phyloP scores from a whole-genome alignment of 2,888 invertebrate species.

The Melangyna quadrimaculata region DNA sequence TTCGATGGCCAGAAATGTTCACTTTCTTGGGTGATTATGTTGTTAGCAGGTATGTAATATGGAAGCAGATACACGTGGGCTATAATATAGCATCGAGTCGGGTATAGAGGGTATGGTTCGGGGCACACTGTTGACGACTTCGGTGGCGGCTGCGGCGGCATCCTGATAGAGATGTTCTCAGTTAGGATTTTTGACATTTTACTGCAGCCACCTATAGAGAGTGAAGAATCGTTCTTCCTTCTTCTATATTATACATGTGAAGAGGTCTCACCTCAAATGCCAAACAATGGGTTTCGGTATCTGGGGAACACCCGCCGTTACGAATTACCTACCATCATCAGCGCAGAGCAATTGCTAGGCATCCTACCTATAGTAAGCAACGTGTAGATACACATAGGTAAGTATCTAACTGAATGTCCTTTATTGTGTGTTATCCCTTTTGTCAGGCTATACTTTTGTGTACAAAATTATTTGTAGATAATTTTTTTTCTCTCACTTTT shows the following conservation, averaged over 20 bases:
- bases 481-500: conserved; percentile 47
- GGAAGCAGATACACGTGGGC: conserved; percentile 56
- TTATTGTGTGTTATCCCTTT: conserved; percentile 55
- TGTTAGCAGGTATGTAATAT: conserved; percentile 67
- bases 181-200: conserved; percentile 65
- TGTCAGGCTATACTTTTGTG: conserved; percentile 50
- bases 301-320: conserved; percentile 68
- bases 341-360: conserved; percentile 59
- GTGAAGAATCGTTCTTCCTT: conserved; percentile 16
- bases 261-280: conserved; percentile 72
- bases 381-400: background rate
- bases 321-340: conserved; percentile 70
- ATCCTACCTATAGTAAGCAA: background rate
- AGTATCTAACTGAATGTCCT: conserved; percentile 57
- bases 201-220: conserved; percentile 29
- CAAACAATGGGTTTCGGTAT: conserved; percentile 68
- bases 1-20: conserved; percentile 23
- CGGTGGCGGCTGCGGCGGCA: conserved; percentile 61
- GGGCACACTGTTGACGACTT: conserved; percentile 25
- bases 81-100: conserved; percentile 15
- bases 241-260: conserved; percentile 32
- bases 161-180: conserved; percentile 63
- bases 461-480: conserved; percentile 65
- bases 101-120: background rate
- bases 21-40: conserved; percentile 63